Evolutionary conservation across 53 echinoderm and acorn worm genomes (phyloP), one percentile per base, ranked within the genome.

Genomic region (Zoroaster sp.): DNA sequence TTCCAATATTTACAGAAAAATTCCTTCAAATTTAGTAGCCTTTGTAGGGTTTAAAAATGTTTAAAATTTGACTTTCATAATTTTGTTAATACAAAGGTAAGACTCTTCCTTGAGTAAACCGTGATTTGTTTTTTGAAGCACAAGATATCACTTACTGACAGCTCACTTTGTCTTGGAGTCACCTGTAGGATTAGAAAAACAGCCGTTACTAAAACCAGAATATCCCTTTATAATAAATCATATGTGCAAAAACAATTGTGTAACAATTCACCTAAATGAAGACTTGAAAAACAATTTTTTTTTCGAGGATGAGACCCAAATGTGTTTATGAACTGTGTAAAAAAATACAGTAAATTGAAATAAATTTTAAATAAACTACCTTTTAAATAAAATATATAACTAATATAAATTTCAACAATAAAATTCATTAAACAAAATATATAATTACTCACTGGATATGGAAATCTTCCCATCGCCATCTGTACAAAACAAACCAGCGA

Each of bases 381-480:
- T 30, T 53, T 55, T 21, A 2, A 13, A 17, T 36, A 73, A 20
- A 17, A 35, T n/a, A n/a, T n/a, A n/a, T n/a, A n/a, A n/a, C n/a
- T n/a, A 5, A 78, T 4, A 4, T 45, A 3, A 31, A 68, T 1
- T 33, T 40, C 37, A 36, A 23, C 33, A 31, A 32, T 43, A 73
- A 32, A 14, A 66, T 72, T 55, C 21, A 75, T 59, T 5, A 68
- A 77, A 52, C 12, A n/a, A n/a, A n/a, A n/a, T n/a, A n/a, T n/a
- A n/a, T n/a, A n/a, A n/a, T 46, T 72, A 96, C 97, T 93, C 79
- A 97, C 97, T 41, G 97, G 97, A 75, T 97, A 97, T 70, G 97
- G 97, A 92, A 97, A 97, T 86, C 97, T 92, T 51, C 97, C 97
- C 63, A 90, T 93, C 55, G 97, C 97, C 94, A 95, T 97, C 95